Evolutionary conservation across 1,140 invertebrate species (phyloP), one percentile per base, ranked within the genome.

Genomic region (Diprion similis): DNA sequence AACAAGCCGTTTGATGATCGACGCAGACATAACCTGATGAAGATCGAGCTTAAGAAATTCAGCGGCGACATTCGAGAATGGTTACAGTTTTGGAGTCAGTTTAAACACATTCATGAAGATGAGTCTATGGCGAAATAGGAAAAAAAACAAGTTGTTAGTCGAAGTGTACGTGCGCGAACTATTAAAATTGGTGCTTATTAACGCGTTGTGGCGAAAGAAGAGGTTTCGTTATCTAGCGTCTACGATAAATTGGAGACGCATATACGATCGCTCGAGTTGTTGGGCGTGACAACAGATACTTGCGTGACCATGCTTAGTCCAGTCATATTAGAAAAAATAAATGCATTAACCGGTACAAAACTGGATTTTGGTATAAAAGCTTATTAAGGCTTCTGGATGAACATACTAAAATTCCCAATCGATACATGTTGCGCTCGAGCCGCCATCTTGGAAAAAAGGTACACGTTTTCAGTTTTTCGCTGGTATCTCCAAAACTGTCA

Each of bases 151-250:
- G 37, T 67, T 83, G 6, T 65, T 84, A 7, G 79, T 84, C 8
- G 78, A 84, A 73, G 78, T 80, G 72, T 86, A 86, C 75, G 79
- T 82, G 10, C 74, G 83, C 19, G 82, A 86, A 68, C 19, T 86
- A 7, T 69, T 85, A 13, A 68, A 66, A 1, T 47, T 86, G n/a
- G 76, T 73, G 19, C 17, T 80, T 7, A 68, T 78, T n/a, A 80
- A 78, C 11, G 76, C 76, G 0, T 64, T 68, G 0, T 68, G 64
- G 66, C 70, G 70, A 46, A 73, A 74, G 45, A n/a, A n/a, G n/a
- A n/a, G n/a, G n/a, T 51, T 48, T 9, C 4, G 19, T 11, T 69
- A 72, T 51, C 24, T 80, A 10, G 48, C 77, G 51, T 80, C n/a
- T 78, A 77, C 19, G 79, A 80, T 47, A 78, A 77, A 24, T 15